Evolutionary conservation across 37 sponge, comb jelly and placozoan species (phyloP), one percentile per base, ranked within the genome.

Genomic region (Corticium candelabrum): DNA sequence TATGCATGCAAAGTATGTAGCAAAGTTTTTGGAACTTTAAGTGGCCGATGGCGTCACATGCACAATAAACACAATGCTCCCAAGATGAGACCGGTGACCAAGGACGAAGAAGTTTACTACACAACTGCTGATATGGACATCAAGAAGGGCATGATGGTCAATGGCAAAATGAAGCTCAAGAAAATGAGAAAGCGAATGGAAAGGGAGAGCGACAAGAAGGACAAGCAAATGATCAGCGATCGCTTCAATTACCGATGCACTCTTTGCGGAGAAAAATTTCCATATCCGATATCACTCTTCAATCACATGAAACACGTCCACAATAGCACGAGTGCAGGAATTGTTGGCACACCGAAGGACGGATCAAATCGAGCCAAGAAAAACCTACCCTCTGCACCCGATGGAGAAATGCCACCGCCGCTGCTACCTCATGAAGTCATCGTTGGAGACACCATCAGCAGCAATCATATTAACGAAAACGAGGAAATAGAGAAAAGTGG

Each of bases 1-100:
- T 50, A 50, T 50, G 15, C 62, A 11, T 50, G 62, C 21, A 11
- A 21, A 50, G 15, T 50, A 27, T 50, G 62, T 21, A 50, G 21
- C 21, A 50, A 50, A 21, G 11, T 21, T 11, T 50, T 50, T 50
- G 62, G 62, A 50, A 50, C 62, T 11, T 11, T 50, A 21, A 50
- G 62, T 21, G 62, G 62, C 62, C 62, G 62, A 27, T 50, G 62
- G 62, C 62, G 62, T 50, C 62, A 50, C 21, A 50, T 50, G 62
- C 62, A 50, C 62, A 50, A 50, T 50, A 50, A 50, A 21, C 62
- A 50, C 62, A 50, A 50, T 50, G 62, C 62, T 11, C 62, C 62
- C 15, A 50, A 50, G 62, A 50, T 50, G 62, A 50, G 62, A 50
- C 11, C 62, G 15, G 62, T 50, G 11, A 27, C 62, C 15, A 50